phyloP scores from a whole-genome alignment of 2,797 vertebrate genomes.

The Melanitta fusca region DNA sequence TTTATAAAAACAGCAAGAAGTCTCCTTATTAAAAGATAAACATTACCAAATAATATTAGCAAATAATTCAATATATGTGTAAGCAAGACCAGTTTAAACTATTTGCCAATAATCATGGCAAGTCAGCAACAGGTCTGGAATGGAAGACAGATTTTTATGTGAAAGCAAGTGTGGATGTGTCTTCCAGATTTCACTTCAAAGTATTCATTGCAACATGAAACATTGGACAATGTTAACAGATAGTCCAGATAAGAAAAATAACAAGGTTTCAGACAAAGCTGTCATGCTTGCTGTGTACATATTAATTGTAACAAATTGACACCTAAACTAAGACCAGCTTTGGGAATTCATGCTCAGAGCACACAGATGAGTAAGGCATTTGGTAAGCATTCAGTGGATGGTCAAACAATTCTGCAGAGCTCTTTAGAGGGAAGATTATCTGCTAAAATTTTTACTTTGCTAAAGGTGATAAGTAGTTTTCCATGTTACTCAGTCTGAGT shows the following conservation, averaged over 20 bases:
- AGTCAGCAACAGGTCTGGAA: not conserved
- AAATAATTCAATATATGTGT: not conserved
- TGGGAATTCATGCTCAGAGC: not conserved
- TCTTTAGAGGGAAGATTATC: not conserved
- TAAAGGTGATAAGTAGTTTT: not conserved
- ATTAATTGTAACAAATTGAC: not conserved
- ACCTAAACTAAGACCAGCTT: not conserved
- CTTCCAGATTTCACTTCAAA: not conserved
- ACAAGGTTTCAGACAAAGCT: not conserved
- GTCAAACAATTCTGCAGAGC: not conserved
- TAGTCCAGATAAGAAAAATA: not conserved
- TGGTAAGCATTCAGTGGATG: not conserved
- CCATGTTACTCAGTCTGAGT: not conserved
- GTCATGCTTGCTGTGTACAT: not conserved
- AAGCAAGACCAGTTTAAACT: not conserved
- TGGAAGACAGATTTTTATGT: not conserved
- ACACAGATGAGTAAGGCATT: not conserved
- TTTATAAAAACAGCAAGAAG: not conserved
- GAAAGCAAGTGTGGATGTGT: not conserved
- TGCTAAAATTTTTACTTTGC: not conserved
- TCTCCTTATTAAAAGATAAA: not conserved
- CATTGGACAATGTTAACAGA: not conserved
- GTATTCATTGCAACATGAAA: not conserved
- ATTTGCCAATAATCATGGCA: not conserved
- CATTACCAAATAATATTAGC: not conserved